phyloP scores from a whole-genome alignment of 2,888 invertebrate genomes.

The Dolichopus griseipennis region DNA sequence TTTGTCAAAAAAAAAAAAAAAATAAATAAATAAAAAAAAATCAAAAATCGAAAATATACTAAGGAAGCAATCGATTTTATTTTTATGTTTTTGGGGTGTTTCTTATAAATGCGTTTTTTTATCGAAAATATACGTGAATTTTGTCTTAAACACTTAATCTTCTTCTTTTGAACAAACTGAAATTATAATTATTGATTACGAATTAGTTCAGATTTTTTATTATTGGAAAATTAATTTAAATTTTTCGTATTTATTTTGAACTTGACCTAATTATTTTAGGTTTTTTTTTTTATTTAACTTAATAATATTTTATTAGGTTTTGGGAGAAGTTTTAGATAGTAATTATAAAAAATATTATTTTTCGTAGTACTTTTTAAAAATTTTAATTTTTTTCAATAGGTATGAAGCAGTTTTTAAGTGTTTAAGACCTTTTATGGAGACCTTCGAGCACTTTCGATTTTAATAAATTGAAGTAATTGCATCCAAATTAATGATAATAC shows the following conservation, averaged over 20 bases:
- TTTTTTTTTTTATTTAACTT: too few species aligned
- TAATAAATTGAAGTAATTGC: too few species aligned
- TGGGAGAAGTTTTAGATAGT: too few species aligned
- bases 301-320: too few species aligned
- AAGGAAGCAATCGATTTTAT: not conserved
- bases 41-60: too few species aligned
- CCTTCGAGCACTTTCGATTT: too few species aligned
- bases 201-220: not conserved
- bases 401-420: too few species aligned
- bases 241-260: not conserved
- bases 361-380: too few species aligned
- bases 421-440: too few species aligned
- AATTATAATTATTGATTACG: not conserved
- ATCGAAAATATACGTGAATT: not conserved
- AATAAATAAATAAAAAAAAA: not conserved
- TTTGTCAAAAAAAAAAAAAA: not conserved
- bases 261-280: slow-evolving; percentile 1
- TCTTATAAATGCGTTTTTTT: not conserved
- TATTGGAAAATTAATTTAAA: not conserved
- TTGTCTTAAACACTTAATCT: not conserved
- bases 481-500: too few species aligned
- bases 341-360: too few species aligned
- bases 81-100: not conserved
- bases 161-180: not conserved
- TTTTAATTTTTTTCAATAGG: too few species aligned